phyloP scores from a whole-genome alignment of 2,797 vertebrate genomes.

The Pseudochirops corinnae region DNA sequence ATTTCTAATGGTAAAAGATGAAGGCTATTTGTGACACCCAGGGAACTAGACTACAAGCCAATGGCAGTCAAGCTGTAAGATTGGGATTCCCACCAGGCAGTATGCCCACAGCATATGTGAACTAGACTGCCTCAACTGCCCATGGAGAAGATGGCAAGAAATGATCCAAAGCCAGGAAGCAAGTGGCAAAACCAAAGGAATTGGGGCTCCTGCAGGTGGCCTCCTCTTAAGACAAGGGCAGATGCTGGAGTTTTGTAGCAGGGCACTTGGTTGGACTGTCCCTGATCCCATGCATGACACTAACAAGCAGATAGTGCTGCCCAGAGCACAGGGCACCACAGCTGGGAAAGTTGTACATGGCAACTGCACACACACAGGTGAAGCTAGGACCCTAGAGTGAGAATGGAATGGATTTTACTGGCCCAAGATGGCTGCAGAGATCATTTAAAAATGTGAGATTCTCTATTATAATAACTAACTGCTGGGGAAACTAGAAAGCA shows the following conservation, averaged over 20 bases:
- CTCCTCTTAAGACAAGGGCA: too few species aligned
- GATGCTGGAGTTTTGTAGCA: too few species aligned
- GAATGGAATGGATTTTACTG: neutral
- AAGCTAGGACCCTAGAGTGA: neutral
- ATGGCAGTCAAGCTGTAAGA: neutral
- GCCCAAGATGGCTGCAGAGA: neutral
- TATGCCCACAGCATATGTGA: neutral
- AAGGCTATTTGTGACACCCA: neutral
- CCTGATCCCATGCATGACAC: neutral
- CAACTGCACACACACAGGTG: neutral
- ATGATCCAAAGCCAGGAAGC: neutral
- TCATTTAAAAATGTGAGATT: neutral
- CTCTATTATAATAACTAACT: neutral
- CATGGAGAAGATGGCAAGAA: neutral
- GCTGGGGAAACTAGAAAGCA: neutral
- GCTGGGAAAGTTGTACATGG: neutral
- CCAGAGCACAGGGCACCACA: neutral
- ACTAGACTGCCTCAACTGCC: neutral
- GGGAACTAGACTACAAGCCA: neutral
- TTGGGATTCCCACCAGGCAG: neutral
- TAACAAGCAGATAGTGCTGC: neutral
- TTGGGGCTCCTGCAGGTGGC: neutral
- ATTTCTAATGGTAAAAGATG: neutral
- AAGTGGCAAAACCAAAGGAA: neutral
- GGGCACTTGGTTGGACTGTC: too few species aligned